Evolutionary conservation across 2,113 vertebrate genomes (phyloP), one percentile per base, ranked within the genome.

Genomic region (Capricornis sumatraensis): DNA sequence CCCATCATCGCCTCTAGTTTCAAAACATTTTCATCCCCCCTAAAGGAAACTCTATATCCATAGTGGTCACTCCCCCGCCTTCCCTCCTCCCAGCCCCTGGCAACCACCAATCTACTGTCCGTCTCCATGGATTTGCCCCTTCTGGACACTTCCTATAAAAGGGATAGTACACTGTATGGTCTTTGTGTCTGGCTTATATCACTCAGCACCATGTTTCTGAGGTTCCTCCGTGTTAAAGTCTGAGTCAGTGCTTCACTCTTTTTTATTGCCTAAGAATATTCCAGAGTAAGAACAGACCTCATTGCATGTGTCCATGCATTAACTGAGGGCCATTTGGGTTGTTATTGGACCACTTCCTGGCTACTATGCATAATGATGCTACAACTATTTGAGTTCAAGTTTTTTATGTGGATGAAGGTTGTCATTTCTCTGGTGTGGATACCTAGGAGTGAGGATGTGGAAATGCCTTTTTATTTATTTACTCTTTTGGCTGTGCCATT

Each of bases 11-110:
- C 52, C 60, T 23, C 3, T 21, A 25, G 53, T 28, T 45, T 50
- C 79, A 33, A 9, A 43, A 62, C n/a, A 27, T n/a, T 14, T 40
- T 16, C 14, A 82, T 23, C 10, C 3, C 10, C 1, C 1, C 6
- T 2, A 17, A 30, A 90, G 58, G 60, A 15, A 43, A 47, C 2
- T n/a, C 45, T 28, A 0, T 0, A 28, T 2, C 50, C 52, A 1
- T 0, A 23, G 60, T 43, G 5, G 2, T 4, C 25, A 19, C 28
- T 7, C 10, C n/a, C 15, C 21, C 0, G 0, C 2, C 30, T 19
- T 27, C 14, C 17, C 1, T 3, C 7, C n/a, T 52, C 78, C 60
- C 62, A 33, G 27, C 2, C 33, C 79, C 50, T 0, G 19, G 60
- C 9, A 71, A 25, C 83, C 17, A 27, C 55, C 3, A 5, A 10